These are phyloP conservation scores for Zhengitettix transpicula DNA, from an alignment of 2,888 invertebrate genomes.

Conservation along the genomic window DNA sequence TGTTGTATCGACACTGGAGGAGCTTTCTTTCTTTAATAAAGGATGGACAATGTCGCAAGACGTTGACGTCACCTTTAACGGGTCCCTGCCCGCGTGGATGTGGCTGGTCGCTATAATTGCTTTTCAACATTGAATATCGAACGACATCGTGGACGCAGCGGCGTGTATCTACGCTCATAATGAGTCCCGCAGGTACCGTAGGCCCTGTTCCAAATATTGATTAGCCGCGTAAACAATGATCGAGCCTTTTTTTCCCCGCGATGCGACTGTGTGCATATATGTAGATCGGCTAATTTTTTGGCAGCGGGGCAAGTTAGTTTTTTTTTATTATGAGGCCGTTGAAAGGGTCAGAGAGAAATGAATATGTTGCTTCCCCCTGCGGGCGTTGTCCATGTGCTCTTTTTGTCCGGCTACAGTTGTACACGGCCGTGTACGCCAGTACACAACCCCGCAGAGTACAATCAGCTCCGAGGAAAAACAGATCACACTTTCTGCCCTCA, in stretches of 20 bases:
- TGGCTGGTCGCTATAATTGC: background rate
- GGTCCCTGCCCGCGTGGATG: too few relatives aligned
- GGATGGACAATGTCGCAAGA: too few relatives aligned
- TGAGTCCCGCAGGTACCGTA: slow-evolving; percentile 24
- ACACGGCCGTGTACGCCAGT: too few relatives aligned
- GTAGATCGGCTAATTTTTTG: slow-evolving; percentile 1
- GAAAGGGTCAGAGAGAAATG: slow-evolving; percentile 4
- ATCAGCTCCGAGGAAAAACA: too few relatives aligned
- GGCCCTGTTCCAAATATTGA: slow-evolving; percentile 8
- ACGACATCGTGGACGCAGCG: slow-evolving; percentile 10
- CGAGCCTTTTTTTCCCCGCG: slow-evolving; percentile 6
- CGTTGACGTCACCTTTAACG: too few relatives aligned
- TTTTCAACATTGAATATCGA: background rate
- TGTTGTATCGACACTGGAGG: too few relatives aligned
- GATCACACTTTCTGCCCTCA: too few relatives aligned
- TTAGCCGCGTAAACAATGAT: slow-evolving; percentile 10
- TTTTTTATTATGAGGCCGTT: slow-evolving; percentile 1
- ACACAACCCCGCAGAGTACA: too few relatives aligned
- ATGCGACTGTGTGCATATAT: slow-evolving; percentile 2
- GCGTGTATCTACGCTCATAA: background rate
- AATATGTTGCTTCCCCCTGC: slow-evolving; percentile 7
- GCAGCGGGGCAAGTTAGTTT: slow-evolving; percentile 3
- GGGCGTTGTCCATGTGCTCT: slow-evolving; percentile 6
- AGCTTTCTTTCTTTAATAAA: too few relatives aligned
- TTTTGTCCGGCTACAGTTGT: too few relatives aligned